Base-by-base conservation (phyloP, 1,140 invertebrate genomes). In the Drosophila sproati region DNA sequence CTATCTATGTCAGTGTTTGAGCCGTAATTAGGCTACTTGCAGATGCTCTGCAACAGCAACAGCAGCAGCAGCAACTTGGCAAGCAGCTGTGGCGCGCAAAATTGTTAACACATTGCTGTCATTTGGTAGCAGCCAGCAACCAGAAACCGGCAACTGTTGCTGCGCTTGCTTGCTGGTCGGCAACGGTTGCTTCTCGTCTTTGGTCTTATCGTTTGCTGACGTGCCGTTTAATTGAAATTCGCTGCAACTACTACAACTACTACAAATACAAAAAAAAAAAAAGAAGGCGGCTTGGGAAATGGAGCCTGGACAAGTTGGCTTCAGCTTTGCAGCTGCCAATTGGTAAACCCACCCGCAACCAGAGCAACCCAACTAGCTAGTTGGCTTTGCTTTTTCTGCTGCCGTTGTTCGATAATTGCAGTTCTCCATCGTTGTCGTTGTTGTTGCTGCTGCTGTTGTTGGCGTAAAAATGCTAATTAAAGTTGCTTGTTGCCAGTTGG, bases 81-180 rank as follows among this genome's bases (percentile, higher is more conserved):
- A 51, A 35, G 62, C 78, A 78, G 80, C 73, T 82, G 80, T 80
- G 85, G 80, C 83, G 83, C 83, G 83, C 39, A 89, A 88, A 89
- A 88, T 89, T 75, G 85, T 88, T 88, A 88, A 88, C 85, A 89
- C 85, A 88, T 88, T 80, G 85, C 85, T 89, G 85, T 89, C 85
- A 85, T 63, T 82, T 75, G 43, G 10, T 35, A 35, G 63, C 43
- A 29, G 51, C 39, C 39, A 31, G 54, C 41, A 67, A 61, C 71
- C 67, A 60, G 82, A 51, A 77, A 47, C 59, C 32, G 28, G 55
- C 50, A 28, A 32, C 54, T 54, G 54, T 70, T 72, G 73, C 41
- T 59, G 51, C 48, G 41, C 37, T 57, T 52, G 60, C 50, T 41
- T 10, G 39, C 39, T 41, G 10, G 39, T 43, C 39, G 39, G 39